A percentile compares a stretch with the other conserved stretches of the same genome.
Conservation (phyloP, 2,113 vertebrate genomes). For the Canis aureus region DNA sequence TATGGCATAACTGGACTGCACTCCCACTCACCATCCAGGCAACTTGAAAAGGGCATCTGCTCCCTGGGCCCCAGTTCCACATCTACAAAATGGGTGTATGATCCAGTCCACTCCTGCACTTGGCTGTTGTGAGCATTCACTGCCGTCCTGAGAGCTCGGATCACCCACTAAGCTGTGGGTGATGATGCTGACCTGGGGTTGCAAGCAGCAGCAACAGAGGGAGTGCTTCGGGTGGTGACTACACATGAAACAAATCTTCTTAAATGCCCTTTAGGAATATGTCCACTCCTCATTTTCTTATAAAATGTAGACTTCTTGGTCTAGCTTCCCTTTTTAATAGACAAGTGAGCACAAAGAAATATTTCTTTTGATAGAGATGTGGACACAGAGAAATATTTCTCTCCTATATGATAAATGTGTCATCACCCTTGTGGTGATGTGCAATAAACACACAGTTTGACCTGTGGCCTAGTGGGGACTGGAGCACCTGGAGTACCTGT, state of each 20-base stretch:
- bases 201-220: not conserved
- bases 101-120: not conserved
- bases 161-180: accelerated
- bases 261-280: not conserved
- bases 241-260: not conserved
- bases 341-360: not conserved
- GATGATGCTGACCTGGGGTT: no score
- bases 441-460: not conserved
- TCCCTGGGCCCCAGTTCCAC: not conserved
- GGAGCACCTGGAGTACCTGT: not conserved
- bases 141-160: not conserved
- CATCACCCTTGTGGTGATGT: not conserved
- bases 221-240: accelerated
- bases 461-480: no score
- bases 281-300: not conserved
- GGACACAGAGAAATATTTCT: not conserved
- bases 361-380: not conserved
- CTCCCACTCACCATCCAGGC: not conserved
- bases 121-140: not conserved
- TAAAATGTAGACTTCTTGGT: not conserved
- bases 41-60: not conserved
- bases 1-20: not conserved
- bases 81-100: not conserved
- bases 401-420: not conserved
- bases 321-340: not conserved